Evolutionary conservation across 1,140 invertebrate species (phyloP).

Genomic region (Drosophila pseudoananassae): DNA sequence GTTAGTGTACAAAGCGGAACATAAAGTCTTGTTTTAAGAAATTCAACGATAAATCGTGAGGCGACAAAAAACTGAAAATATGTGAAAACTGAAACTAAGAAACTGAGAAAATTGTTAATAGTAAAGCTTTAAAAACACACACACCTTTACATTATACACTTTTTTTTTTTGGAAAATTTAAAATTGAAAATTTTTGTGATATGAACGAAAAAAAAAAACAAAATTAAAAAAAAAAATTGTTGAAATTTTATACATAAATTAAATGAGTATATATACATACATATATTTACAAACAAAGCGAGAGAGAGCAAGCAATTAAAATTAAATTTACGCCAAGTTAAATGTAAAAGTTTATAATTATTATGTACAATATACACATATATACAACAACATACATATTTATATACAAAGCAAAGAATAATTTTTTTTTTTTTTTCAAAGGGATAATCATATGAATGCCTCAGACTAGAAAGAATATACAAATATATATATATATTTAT

Average conservation of each 20-base stretch:
- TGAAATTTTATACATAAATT: slow-evolving; percentile 58
- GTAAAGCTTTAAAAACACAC: slow-evolving; percentile 52
- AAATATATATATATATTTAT: slow-evolving; percentile 31
- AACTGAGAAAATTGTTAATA: slow-evolving; percentile 55
- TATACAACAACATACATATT: slow-evolving; percentile 71
- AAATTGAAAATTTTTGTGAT: slow-evolving; percentile 81
- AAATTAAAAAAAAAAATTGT: slow-evolving; percentile 63
- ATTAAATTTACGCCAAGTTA: slow-evolving; percentile 35
- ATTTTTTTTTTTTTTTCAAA: slow-evolving; percentile 57
- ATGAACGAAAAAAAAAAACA: slow-evolving; percentile 73
- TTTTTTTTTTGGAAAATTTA: slow-evolving; percentile 50
- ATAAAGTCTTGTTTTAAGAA: slow-evolving; percentile 49
- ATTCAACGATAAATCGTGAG: slow-evolving; percentile 30
- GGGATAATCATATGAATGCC: slow-evolving; percentile 32
- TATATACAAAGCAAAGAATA: slow-evolving; percentile 58
- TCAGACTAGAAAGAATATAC: slow-evolving; percentile 14
- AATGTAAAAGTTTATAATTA: slow-evolving; percentile 35
- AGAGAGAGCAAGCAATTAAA: slow-evolving; percentile 43
- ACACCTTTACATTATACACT: slow-evolving; percentile 41
- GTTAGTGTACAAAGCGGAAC: slow-evolving; percentile 44
- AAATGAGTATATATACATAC: slow-evolving; percentile 38
- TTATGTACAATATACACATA: slow-evolving; percentile 71
- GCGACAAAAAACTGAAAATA: slow-evolving; percentile 1
- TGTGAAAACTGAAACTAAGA: slow-evolving; percentile 44
- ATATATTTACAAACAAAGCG: slow-evolving; percentile 30